Percentiles rank a stretch among this genome's conserved stretches.
phyloP scores from a whole-genome alignment of 2,797 vertebrate genomes.

The Neostethus bicornis region DNA sequence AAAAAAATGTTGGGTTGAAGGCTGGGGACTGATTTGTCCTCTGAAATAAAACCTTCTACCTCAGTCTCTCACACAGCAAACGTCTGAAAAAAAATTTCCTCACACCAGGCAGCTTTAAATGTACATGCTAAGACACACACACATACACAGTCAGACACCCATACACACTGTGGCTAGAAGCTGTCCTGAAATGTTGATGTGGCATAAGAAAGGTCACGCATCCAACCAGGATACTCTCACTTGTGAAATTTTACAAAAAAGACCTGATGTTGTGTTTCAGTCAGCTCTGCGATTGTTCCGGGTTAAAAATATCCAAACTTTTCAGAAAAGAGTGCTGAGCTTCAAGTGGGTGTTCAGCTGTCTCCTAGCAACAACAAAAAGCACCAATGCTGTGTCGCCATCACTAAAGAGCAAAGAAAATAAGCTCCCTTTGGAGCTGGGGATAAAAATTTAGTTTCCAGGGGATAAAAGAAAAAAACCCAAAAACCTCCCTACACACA shows the following conservation, averaged over 20 bases:
- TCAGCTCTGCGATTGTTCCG: neutral
- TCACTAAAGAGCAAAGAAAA: neutral
- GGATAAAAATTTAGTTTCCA: slow-evolving; percentile 6
- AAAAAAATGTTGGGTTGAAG: slow-evolving; percentile 42
- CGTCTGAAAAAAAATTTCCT: slow-evolving; percentile 8
- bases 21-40: slow-evolving; percentile 60
- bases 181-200: slow-evolving; percentile 18
- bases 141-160: slow-evolving; percentile 41
- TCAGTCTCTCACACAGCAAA: slow-evolving; percentile 25
- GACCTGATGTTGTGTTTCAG: slow-evolving; percentile 14
- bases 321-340: slow-evolving; percentile 8
- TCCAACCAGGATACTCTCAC: neutral
- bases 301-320: slow-evolving; percentile 37
- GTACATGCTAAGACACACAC: slow-evolving; percentile 28
- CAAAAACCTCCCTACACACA: too few species aligned
- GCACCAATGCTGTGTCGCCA: slow-evolving; percentile 5
- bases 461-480: too few species aligned
- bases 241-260: neutral
- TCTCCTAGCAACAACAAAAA: slow-evolving; percentile 44
- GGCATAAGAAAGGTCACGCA: slow-evolving; percentile 28
- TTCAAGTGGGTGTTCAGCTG: neutral
- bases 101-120: slow-evolving; percentile 33
- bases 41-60: slow-evolving; percentile 55
- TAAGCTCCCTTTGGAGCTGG: neutral
- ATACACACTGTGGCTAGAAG: slow-evolving; percentile 31